Conservation (phyloP, 1,140 invertebrate species). For the Tetraneura akinire region DNA sequence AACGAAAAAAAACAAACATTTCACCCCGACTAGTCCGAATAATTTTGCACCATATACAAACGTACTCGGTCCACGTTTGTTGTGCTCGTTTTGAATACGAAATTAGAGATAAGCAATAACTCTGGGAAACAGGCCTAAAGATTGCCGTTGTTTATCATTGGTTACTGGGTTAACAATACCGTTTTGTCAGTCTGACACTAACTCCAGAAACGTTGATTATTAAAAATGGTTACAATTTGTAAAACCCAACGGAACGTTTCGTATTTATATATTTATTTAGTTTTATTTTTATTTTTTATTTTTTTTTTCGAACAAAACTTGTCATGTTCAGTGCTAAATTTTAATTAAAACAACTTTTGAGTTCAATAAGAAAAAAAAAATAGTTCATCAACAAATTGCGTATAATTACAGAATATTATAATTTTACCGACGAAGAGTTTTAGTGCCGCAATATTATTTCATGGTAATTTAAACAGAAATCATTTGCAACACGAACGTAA, state of each 20-base stretch:
- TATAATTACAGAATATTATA: too few species aligned
- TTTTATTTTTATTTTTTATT: too few species aligned
- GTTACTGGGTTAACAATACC: not conserved
- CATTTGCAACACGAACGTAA: too few species aligned
- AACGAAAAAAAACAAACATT: conserved; percentile 14
- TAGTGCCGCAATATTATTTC: too few species aligned
- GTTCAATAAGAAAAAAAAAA: not conserved
- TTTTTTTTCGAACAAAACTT: not conserved
- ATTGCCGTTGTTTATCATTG: conserved; percentile 13
- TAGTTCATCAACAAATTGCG: too few species aligned
- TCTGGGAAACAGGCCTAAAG: not conserved
- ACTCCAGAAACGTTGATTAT: not conserved
- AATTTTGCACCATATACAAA: not conserved
- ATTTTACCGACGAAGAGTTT: too few species aligned
- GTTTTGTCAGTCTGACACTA: conserved; percentile 9
- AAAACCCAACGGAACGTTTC: not conserved
- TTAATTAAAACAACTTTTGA: not conserved
- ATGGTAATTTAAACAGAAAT: too few species aligned
- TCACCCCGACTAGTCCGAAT: not conserved
- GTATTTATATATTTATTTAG: too few species aligned
- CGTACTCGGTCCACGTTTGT: conserved; percentile 35
- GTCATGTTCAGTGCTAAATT: too few species aligned
- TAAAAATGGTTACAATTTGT: not conserved
- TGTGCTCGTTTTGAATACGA: conserved; percentile 34
- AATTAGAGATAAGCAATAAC: conserved; percentile 36